Percentiles rank a stretch among this genome's conserved stretches.
Conservation (phyloP, 2,113 vertebrate genomes). For the Cettia cetti region DNA sequence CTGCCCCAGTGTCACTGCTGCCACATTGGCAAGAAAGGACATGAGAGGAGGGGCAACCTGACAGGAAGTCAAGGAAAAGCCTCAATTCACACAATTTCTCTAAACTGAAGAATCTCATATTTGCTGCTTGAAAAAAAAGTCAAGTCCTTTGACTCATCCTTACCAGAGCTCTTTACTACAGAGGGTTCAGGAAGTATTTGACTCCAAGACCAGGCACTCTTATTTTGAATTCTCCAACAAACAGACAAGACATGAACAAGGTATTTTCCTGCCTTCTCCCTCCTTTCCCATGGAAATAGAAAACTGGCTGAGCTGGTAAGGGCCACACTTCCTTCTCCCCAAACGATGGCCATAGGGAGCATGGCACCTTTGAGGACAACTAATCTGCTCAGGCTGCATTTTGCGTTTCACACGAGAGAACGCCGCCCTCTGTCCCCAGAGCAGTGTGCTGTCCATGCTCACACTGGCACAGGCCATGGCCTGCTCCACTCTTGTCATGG, state of each 20-base stretch:
- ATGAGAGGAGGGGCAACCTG: neutral
- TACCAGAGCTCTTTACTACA: neutral
- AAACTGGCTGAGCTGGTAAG: neutral
- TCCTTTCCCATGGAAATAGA: neutral
- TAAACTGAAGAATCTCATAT: neutral
- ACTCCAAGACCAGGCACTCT: neutral
- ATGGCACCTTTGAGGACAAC: neutral
- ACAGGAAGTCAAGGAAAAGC: neutral
- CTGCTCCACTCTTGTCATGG: rapidly evolving
- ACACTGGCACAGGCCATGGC: rapidly evolving
- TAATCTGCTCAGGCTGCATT: neutral
- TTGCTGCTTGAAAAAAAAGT: neutral
- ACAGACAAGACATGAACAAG: neutral
- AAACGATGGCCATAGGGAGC: rapidly evolving
- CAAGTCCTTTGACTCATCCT: neutral
- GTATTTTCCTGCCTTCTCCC: neutral
- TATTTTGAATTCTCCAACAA: neutral
- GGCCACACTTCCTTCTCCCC: neutral
- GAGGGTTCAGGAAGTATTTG: neutral
- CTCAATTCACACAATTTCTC: neutral
- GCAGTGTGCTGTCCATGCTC: no score
- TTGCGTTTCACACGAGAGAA: neutral
- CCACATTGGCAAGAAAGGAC: neutral
- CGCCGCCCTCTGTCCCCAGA: rapidly evolving
- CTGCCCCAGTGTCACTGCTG: neutral